Evolutionary conservation across 2,888 invertebrate genomes (phyloP), one percentile per base, ranked within the genome.

Genomic region (Drosophila pseudotalamancana): DNA sequence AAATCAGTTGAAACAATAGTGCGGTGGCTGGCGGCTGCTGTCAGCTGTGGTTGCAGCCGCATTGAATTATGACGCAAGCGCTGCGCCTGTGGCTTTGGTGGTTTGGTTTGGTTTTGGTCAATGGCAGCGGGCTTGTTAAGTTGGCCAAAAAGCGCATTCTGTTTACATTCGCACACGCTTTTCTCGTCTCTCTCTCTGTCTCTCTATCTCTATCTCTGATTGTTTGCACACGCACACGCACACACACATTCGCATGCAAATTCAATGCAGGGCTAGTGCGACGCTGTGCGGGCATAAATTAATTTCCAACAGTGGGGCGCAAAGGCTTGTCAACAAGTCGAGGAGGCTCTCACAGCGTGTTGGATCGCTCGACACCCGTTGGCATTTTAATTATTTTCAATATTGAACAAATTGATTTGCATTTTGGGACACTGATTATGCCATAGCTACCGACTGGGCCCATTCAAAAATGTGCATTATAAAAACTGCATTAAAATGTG

Each of bases 321-420:
- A 35, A 29, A 62, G 23, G 45, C 54, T 65, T 76, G 86, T 80
- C 86, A 82, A 69, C 82, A 72, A 71, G 50, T 67, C 62, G 62
- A 21, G 43, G 21, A 16, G 25, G 29, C n/a, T n/a, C n/a, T n/a
- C n/a, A n/a, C n/a, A 11, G 29, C 32, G 12, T 4, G 21, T 6
- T 6, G 23, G 40, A 43, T 48, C 43, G 39, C 61, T 23, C 45
- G 63, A 61, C 65, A 59, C 40, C 71, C 71, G 84, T 67, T 77
- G 74, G 85, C 82, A 78, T 85, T 87, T 88, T 87, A 87, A 87
- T 87, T 87, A 87, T 88, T 87, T 87, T 80, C 83, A 87, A 86
- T 88, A 88, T 87, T 85, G 80, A 83, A 80, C 83, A 82, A 88
- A 88, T 86, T 88, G 77, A 87, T 86, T 88, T 88, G 80, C 83